Conservation (phyloP, 2,113 vertebrate species). For the Oncorhynchus kisutch region DNA sequence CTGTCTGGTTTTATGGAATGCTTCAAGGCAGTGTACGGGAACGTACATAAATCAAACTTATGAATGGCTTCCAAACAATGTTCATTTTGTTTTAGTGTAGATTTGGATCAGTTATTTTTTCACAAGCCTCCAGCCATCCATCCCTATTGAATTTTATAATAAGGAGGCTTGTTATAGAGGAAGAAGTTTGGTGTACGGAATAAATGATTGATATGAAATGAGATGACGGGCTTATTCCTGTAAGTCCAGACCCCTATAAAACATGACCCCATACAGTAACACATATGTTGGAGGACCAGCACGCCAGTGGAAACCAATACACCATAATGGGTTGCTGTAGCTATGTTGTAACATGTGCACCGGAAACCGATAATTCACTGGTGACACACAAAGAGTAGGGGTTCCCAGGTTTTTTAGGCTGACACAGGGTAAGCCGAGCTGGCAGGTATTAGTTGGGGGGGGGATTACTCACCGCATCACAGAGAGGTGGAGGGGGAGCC, state of each 20-base stretch:
- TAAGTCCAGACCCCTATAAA: constrained; percentile 63
- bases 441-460: constrained; percentile 48
- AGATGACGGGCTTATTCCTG: constrained; percentile 49
- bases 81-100: neutral
- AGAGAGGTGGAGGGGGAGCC: constrained; percentile 19
- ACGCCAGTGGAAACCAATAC: constrained; percentile 68
- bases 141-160: neutral
- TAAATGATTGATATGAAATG: constrained; percentile 42
- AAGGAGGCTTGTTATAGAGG: constrained; percentile 13
- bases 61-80: neutral
- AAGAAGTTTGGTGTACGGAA: constrained; percentile 38
- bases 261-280: constrained; percentile 49
- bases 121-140: neutral
- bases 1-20: neutral
- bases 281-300: constrained; percentile 52
- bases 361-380: constrained; percentile 69
- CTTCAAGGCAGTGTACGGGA: neutral
- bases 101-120: no score
- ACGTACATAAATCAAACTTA: neutral
- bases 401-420: constrained; percentile 64
- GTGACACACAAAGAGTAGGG: constrained; percentile 58
- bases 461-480: neutral
- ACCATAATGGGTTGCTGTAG: constrained; percentile 65
- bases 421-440: constrained; percentile 62
- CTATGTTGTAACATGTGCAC: constrained; percentile 63